phyloP scores from a whole-genome alignment of 1,140 invertebrate genomes.

The Drosophila lacteicornis region DNA sequence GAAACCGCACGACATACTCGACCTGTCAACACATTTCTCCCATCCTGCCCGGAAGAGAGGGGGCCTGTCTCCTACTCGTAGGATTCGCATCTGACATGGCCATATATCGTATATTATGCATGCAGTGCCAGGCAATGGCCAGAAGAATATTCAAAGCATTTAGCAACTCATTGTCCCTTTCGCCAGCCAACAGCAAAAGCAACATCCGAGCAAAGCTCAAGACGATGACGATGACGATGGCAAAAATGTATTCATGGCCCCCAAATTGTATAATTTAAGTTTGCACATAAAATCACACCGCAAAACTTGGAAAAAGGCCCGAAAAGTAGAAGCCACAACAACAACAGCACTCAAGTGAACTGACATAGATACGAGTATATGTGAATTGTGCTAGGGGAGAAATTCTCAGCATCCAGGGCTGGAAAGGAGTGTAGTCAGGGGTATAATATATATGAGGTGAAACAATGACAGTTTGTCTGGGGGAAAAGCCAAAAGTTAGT shows the following conservation, averaged over 20 bases:
- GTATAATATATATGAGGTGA: background rate
- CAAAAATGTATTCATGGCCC: conserved; percentile 75
- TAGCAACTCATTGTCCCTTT: conserved; percentile 83
- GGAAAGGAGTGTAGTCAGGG: background rate
- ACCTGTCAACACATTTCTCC: conserved; percentile 45
- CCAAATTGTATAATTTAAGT: conserved; percentile 83
- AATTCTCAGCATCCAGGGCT: conserved; percentile 20
- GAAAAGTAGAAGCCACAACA: conserved; percentile 43
- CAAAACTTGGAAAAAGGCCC: conserved; percentile 61
- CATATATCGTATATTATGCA: conserved; percentile 73
- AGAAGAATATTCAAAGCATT: conserved; percentile 82
- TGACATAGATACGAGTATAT: conserved; percentile 48
- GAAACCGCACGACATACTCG: conserved; percentile 62
- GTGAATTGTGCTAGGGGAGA: conserved; percentile 35
- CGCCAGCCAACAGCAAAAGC: conserved; percentile 25
- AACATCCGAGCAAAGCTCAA: conserved; percentile 20
- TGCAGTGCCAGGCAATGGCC: conserved; percentile 70
- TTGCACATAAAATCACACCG: conserved; percentile 82
- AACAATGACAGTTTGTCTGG: background rate
- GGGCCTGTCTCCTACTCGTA: conserved; percentile 2
- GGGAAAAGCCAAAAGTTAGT: background rate
- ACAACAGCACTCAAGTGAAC: conserved; percentile 58
- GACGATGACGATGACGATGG: conserved; percentile 40
- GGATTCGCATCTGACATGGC: conserved; percentile 45
- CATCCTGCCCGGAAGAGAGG: too few species aligned